Base-by-base conservation (phyloP, 2,797 vertebrate species). In the Merluccius polli region DNA sequence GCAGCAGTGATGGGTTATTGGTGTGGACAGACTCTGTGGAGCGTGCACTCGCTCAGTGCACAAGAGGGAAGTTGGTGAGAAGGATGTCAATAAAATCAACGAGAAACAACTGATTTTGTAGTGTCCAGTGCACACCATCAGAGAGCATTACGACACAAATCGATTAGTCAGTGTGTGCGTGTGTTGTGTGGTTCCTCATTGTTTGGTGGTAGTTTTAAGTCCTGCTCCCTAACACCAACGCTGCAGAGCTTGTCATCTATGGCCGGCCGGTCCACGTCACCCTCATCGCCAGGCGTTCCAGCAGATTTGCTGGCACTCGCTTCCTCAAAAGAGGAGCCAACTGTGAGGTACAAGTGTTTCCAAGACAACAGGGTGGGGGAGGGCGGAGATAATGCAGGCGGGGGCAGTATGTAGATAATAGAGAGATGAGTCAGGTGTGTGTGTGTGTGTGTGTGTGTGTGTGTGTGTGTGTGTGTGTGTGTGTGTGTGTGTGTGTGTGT, bases 251-350 rank as follows among this genome's bases (percentile, higher is more conserved):
- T 31, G 87, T 99, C 82, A 98, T 99, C 87, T 99, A 98, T 0
- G 98, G 98, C 33, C 94, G 96, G 30, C 98, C 98, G 15, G 95
- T 99, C 81, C 94, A 99, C 77, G 95, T 99, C 84, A 99, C 97
- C 70, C 93, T 99, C 78, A 97, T 99, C 84, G 98, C 98, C 75
- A 95, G 98, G 84, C 96, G 98, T 81, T 99, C 97, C 88, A 97
- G 97, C 84, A 96, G 93, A 90, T 98, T 98, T 86, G 96, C 98
- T 13, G 98, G 98, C 71, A 99, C 98, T 5, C 96, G 98, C 73
- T 99, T 99, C 90, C 94, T 99, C 79, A 99, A 98, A 90, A 95
- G 98, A 92, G 98, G 97, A 80, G 90, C 97, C 83, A 99, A 97
- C 91, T 97, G 95, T 79, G 95, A 98, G 97, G 98, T 98, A 95